Base-by-base conservation (phyloP, 2,888 invertebrate species). In the Calameuta idolon region DNA sequence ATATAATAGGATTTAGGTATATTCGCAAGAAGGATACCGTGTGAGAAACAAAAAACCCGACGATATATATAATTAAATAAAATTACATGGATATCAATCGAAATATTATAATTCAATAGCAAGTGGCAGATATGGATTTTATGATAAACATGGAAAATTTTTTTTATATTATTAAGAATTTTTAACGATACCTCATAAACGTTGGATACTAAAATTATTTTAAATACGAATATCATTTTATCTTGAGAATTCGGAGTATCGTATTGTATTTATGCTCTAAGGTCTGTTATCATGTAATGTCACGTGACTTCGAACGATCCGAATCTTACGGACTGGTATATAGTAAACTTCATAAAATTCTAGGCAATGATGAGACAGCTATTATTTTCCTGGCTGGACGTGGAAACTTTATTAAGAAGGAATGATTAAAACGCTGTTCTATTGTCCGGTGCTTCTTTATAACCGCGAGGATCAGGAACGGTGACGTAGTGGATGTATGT, bases 401-500 rank as follows among this genome's bases (percentile, higher is more conserved):
- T 9, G 71, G 71, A 31, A 34, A 71, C 71, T 71, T 71, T 71
- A 71, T 71, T 71, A 71, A 71, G 71, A 71, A 71, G 12, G 33
- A 15, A 71, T 71, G 1, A 71, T 71, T 71, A 71, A 71, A 71
- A 71, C 31, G 71, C 71, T 34, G 9, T 15, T 31, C 71, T 55
- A 71, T 71, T 71, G 71, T 71, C 12, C 71, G 71, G 71, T 9
- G 31, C 31, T n/a, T 55, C 55, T 55, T 55, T 55, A 23, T 55
- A 23, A 55, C 55, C 23, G 23, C 23, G 55, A 23, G 55, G 55
- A 23, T 55, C 55, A 55, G 55, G 55, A 23, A 55, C 23, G 55
- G 23, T 55, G 23, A 55, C 55, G 55, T 55, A 23, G 23, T 23
- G 23, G 23, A 2, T 23, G 23, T 0, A 55, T 55, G 55, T 55